A percentile compares a stretch with the other conserved stretches of the same genome.
Evolutionary conservation across 2,797 vertebrate species (phyloP).

Genomic region (Bryconaethiops microstoma): DNA sequence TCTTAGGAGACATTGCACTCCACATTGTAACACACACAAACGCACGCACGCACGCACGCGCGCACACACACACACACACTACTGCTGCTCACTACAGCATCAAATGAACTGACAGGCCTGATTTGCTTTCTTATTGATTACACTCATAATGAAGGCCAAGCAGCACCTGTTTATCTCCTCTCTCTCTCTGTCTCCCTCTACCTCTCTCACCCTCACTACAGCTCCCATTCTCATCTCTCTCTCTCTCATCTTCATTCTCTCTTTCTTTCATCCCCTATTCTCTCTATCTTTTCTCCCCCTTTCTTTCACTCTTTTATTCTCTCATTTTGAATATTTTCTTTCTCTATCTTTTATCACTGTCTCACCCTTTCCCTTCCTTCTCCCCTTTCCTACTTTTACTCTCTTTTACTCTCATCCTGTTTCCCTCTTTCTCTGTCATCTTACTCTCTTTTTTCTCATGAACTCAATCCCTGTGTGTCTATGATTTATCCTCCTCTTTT

Average conservation of each 20-base stretch:
- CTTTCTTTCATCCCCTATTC: too few relatives aligned
- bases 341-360: too few relatives aligned
- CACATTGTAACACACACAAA: slow-evolving; percentile 1
- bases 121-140: slow-evolving; percentile 8
- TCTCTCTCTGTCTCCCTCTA: not conserved
- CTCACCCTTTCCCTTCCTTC: too few relatives aligned
- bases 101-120: not conserved
- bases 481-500: too few relatives aligned
- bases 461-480: too few relatives aligned
- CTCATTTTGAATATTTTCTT: too few relatives aligned
- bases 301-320: not conserved
- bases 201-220: too few relatives aligned
- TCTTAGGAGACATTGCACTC: not conserved
- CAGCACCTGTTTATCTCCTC: not conserved
- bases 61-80: not conserved
- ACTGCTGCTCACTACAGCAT: not conserved
- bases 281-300: too few relatives aligned
- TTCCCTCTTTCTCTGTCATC: not conserved
- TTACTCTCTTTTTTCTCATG: not conserved
- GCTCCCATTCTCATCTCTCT: too few relatives aligned
- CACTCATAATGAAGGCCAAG: slow-evolving; percentile 8
- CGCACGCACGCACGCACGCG: not conserved
- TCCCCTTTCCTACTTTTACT: too few relatives aligned
- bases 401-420: too few relatives aligned
- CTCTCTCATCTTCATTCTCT: too few relatives aligned